Evolutionary conservation across 2,888 invertebrate species (phyloP).

Genomic region (Eupeodes luniger): DNA sequence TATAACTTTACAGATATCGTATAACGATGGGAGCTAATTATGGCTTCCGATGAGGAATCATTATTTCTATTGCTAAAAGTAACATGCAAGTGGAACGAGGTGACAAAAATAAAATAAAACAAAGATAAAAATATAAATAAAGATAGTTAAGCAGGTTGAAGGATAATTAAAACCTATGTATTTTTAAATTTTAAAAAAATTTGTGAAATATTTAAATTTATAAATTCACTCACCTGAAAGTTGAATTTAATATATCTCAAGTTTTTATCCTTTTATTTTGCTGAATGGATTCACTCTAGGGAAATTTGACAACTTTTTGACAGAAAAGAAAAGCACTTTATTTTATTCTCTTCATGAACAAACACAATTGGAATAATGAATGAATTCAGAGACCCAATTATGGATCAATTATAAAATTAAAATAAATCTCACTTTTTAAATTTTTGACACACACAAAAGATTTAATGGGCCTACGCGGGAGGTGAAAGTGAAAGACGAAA

Average conservation of each 20-base stretch:
- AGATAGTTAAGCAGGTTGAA: no score
- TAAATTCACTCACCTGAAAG: conserved; percentile 28
- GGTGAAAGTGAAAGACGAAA: conserved; percentile 61
- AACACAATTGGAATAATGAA: conserved; percentile 23
- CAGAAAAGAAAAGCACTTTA: conserved; percentile 1
- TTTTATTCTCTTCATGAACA: conserved; percentile 22
- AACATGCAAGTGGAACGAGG: conserved; percentile 6
- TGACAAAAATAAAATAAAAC: background rate
- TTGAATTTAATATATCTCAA: background rate
- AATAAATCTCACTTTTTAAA: conserved; percentile 28
- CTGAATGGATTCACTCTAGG: conserved; percentile 17
- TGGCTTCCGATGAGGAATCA: background rate
- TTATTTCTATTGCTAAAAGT: background rate
- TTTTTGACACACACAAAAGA: background rate
- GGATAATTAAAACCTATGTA: conserved; percentile 8
- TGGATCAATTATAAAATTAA: conserved; percentile 41
- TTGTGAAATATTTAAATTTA: no score
- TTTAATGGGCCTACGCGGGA: conserved; percentile 31
- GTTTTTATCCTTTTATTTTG: conserved; percentile 29
- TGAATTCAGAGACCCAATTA: conserved; percentile 12
- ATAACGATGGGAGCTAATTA: conserved; percentile 6
- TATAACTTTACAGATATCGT: background rate
- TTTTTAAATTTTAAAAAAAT: no score
- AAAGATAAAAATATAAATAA: background rate
- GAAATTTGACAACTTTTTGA: conserved; percentile 13